Conservation (phyloP, 2,797 vertebrate species). For the Anabacerthia variegaticeps region DNA sequence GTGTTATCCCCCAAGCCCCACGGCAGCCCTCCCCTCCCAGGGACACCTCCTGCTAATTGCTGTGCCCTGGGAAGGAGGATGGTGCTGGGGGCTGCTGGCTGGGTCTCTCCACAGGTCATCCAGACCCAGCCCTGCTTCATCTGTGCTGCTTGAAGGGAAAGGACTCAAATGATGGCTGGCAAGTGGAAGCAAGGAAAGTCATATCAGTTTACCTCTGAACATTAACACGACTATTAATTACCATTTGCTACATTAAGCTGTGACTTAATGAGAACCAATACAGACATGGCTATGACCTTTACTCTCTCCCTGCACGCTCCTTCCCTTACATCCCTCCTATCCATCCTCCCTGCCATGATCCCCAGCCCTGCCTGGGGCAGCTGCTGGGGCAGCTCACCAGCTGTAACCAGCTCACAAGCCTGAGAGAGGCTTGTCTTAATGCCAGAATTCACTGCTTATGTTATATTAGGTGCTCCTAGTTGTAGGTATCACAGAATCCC, state of each 20-base stretch:
- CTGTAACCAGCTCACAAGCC: neutral
- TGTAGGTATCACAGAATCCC: neutral
- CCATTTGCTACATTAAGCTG: neutral
- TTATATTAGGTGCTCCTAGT: neutral
- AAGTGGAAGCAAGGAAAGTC: neutral
- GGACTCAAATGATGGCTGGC: neutral
- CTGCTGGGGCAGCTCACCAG: neutral
- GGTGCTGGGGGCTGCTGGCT: neutral
- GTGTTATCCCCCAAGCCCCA: neutral
- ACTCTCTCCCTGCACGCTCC: neutral
- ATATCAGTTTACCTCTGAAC: neutral
- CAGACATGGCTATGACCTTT: neutral
- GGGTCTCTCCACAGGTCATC: neutral
- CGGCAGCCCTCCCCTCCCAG: neutral
- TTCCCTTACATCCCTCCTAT: neutral
- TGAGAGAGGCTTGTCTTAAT: neutral
- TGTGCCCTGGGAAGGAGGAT: neutral
- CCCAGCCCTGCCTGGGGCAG: neutral
- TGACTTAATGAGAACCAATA: neutral
- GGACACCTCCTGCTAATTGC: neutral
- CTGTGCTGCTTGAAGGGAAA: neutral
- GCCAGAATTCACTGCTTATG: neutral
- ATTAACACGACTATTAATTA: constrained; percentile 4
- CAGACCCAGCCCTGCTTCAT: neutral
- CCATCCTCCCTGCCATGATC: fast-evolving